Conservation (phyloP, 1,140 invertebrate genomes). For the Gonioctena quinquepunctata region DNA sequence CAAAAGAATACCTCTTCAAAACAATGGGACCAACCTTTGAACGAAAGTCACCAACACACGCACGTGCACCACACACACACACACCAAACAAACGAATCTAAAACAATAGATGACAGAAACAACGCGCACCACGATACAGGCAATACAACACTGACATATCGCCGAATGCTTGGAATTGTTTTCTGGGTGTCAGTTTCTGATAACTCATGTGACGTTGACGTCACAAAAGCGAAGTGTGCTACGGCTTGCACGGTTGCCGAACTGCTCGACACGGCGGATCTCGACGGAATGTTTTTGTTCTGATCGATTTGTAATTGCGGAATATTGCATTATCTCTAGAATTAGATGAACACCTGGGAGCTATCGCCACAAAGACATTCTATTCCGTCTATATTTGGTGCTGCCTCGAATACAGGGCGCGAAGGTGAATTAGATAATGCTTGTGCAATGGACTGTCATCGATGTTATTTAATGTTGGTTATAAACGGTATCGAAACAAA, state of each 20-base stretch:
- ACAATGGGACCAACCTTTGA: constrained; percentile 2
- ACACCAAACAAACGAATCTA: constrained; percentile 1
- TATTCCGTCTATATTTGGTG: background rate
- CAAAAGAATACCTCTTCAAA: background rate
- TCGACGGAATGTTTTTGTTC: background rate
- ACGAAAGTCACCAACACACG: background rate
- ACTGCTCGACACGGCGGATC: background rate
- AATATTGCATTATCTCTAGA: background rate
- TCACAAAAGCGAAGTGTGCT: constrained; percentile 16
- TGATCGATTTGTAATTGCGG: background rate
- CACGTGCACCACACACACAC: background rate
- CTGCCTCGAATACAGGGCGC: background rate
- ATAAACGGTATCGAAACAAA: too few relatives aligned
- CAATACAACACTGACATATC: constrained; percentile 17
- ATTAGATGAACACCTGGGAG: background rate
- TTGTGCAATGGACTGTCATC: too few relatives aligned
- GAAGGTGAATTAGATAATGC: background rate
- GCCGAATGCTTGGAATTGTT: constrained; percentile 12
- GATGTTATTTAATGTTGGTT: too few relatives aligned
- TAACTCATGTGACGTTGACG: constrained; percentile 19
- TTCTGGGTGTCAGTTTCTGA: constrained; percentile 11
- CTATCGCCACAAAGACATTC: background rate
- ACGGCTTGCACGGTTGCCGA: constrained; percentile 1
- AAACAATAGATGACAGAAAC: constrained; percentile 5
- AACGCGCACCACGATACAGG: constrained; percentile 1